These are phyloP conservation scores for Thyatira batis DNA, from an alignment of 2,888 invertebrate species.

Conservation along the genomic window DNA sequence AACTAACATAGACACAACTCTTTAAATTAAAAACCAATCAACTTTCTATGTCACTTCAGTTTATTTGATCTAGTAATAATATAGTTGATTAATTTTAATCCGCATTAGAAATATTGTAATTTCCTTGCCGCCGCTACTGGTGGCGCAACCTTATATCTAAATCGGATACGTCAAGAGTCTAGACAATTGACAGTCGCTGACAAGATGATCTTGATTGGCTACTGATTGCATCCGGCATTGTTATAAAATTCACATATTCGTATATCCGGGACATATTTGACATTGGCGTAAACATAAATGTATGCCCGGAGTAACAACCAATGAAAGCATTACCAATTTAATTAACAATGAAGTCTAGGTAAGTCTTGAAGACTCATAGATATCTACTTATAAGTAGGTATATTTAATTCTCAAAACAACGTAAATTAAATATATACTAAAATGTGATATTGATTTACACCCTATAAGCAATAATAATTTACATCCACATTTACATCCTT, in stretches of 20 bases:
- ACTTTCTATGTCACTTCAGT: neutral
- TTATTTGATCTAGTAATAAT: neutral
- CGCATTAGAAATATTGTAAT: neutral
- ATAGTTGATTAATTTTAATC: neutral
- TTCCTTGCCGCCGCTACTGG: neutral
- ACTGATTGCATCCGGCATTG: neutral
- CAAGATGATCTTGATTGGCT: conserved; percentile 12
- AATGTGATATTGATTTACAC: too few relatives aligned
- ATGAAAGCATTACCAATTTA: too few relatives aligned
- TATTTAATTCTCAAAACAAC: too few relatives aligned
- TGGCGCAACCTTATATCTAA: conserved; percentile 1
- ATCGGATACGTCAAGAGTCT: conserved; percentile 7
- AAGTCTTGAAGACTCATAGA: too few relatives aligned
- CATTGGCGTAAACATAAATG: neutral
- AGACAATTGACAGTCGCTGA: conserved; percentile 10
- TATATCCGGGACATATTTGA: neutral
- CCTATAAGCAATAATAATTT: too few relatives aligned
- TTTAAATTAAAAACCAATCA: neutral
- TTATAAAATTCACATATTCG: neutral
- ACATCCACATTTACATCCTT: too few relatives aligned
- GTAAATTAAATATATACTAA: too few relatives aligned
- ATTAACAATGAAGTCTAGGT: too few relatives aligned
- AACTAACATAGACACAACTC: too few relatives aligned
- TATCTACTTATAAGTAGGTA: too few relatives aligned
- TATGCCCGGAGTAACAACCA: too few relatives aligned